Evolutionary conservation across 1,140 invertebrate genomes (phyloP).

Genomic region (Papilio helenus): DNA sequence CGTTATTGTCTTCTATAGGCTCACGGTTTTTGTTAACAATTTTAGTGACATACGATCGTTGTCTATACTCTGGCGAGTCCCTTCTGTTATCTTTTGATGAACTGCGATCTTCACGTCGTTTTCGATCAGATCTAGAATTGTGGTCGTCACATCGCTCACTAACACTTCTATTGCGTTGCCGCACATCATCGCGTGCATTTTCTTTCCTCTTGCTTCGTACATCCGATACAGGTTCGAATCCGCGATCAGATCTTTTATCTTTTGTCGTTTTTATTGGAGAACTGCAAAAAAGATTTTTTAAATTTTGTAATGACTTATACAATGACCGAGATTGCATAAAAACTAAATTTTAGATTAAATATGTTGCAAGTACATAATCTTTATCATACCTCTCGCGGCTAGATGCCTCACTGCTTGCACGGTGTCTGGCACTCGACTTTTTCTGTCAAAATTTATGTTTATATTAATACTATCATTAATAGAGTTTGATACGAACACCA

Average conservation of each 20-base stretch:
- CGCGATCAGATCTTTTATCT: conserved; percentile 59
- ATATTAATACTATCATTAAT: conserved; percentile 41
- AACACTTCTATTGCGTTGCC: conserved; percentile 34
- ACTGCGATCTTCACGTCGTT: conserved; percentile 56
- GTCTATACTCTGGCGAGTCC: conserved; percentile 57
- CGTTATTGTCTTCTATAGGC: conserved; percentile 53
- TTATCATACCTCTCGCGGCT: conserved; percentile 76
- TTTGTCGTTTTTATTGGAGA: conserved; percentile 68
- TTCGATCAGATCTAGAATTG: conserved; percentile 47
- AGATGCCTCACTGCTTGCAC: conserved; percentile 73
- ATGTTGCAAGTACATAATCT: neutral
- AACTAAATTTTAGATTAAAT: neutral
- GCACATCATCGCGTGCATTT: conserved; percentile 58
- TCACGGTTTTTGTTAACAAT: conserved; percentile 65
- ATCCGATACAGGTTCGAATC: conserved; percentile 52
- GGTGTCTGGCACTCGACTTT: conserved; percentile 81
- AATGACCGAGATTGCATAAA: neutral
- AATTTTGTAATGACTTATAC: neutral
- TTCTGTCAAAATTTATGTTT: conserved; percentile 79
- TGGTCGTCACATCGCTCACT: conserved; percentile 48
- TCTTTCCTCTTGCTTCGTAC: conserved; percentile 55
- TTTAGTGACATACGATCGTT: conserved; percentile 68
- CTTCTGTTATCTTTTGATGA: conserved; percentile 50
- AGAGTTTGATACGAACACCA: conserved; percentile 63
- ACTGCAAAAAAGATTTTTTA: conserved; percentile 55